Base-by-base conservation (phyloP, 2,888 invertebrate genomes). In the Apomyelois bistriatella region DNA sequence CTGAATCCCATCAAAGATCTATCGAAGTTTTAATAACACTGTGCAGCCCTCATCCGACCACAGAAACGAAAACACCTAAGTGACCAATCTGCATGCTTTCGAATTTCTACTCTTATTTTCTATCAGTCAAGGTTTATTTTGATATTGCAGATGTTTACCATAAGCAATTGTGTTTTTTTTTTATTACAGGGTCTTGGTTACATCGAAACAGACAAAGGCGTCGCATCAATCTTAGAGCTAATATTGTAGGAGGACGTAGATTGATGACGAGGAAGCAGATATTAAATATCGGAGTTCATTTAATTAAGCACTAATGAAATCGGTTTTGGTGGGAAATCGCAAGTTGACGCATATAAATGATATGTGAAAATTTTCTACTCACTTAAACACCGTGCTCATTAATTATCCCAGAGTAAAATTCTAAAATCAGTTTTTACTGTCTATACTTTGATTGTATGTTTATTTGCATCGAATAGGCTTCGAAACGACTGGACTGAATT, bases 141-240 rank as follows among this genome's bases (percentile, higher is more conserved):
- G 16, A 3, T 15, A 10, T 10, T 9, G 6, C 7, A 3, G n/a
- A 13, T 22, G 15, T 12, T 12, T 43, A 43, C 28, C 46, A 46
- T 16, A 46, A 46, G 46, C 46, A 46, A 46, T 46, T 12, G 46
- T 32, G 28, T 36, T 49, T 49, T 52, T 52, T 52, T 52, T 43
- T 43, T 42, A 42, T 40, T 46, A 9, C 32, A 7, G 16, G 16
- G 30, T 22, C 22, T 22, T 22, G 43, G 17, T 37, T 38, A 52
- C 52, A 52, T 43, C 43, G 43, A 22, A 32, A 51, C 42, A 51
- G 43, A 52, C 52, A 52, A 52, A 52, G 43, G 43, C 28, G 16
- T 43, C 43, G 52, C 57, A 55, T 57, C 57, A 55, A 57, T 57
- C 57, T 53, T 46, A 8, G 51, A 42, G 43, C 48, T 57, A 55